Conservation (phyloP, 2,113 vertebrate species). For the Centrocercus urophasianus region DNA sequence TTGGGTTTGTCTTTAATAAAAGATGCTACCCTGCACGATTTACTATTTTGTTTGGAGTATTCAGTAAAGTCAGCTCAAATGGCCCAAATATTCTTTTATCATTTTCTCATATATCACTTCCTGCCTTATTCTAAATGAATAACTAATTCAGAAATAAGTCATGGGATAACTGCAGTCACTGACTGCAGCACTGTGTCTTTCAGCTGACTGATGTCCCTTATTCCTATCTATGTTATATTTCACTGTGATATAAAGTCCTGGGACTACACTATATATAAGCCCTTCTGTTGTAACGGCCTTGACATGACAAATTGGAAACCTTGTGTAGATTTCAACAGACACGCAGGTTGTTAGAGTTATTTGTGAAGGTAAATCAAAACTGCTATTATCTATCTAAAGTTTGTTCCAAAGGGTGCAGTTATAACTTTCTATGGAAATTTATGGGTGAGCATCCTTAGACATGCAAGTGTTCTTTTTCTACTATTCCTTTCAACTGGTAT, state of each 20-base stretch:
- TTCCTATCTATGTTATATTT: not conserved
- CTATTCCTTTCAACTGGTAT: not conserved
- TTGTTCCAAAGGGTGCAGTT: not conserved
- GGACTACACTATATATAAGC: not conserved
- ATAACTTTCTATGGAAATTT: not conserved
- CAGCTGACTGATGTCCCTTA: not conserved
- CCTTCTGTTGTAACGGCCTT: not conserved
- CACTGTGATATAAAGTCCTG: not conserved
- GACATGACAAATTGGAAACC: not conserved
- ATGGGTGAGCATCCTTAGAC: not conserved
- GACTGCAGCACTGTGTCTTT: not conserved
- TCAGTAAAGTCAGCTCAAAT: not conserved
- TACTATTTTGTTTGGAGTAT: not conserved
- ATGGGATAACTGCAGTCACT: not conserved
- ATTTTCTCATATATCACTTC: not conserved
- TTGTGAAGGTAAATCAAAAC: not conserved
- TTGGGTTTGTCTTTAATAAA: not conserved
- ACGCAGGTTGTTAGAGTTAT: not conserved
- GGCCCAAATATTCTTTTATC: not conserved
- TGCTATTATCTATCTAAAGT: not conserved
- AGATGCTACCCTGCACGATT: rapidly evolving
- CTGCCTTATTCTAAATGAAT: not conserved
- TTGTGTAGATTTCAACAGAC: not conserved
- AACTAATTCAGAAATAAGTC: not conserved
- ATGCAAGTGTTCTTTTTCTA: not conserved